Evolutionary conservation across 2,113 vertebrate genomes (phyloP).

Genomic region (Anser brachyrhynchus): DNA sequence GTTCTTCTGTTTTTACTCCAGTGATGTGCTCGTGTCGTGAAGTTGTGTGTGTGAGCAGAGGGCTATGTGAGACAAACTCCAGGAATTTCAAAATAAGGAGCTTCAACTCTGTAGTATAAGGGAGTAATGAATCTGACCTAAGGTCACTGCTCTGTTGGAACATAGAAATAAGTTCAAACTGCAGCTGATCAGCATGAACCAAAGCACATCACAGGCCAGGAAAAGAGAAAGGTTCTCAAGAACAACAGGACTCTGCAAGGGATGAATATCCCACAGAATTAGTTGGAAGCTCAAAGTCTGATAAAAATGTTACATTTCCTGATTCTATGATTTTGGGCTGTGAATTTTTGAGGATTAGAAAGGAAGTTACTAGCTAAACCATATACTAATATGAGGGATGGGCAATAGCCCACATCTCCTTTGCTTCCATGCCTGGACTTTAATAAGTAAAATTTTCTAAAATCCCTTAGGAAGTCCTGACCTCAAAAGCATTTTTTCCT

Average conservation of each 20-base stretch:
- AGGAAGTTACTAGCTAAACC: neutral
- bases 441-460: neutral
- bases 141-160: neutral
- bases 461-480: neutral
- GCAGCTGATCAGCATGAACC: accelerated
- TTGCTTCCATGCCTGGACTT: neutral
- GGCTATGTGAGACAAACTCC: neutral
- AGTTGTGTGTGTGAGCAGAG: accelerated
- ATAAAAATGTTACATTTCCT: neutral
- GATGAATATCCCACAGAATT: neutral
- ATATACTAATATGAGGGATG: neutral
- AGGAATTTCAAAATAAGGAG: neutral
- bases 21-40: neutral
- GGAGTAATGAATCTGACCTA: neutral
- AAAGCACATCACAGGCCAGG: neutral
- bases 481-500: neutral
- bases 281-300: neutral
- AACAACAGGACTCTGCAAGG: neutral
- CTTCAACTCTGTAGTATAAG: neutral
- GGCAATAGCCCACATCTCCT: accelerated
- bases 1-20: neutral
- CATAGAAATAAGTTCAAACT: neutral
- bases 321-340: neutral
- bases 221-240: neutral
- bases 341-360: neutral